These are phyloP conservation scores for Thyatira batis DNA, from an alignment of 2,888 invertebrate genomes.

Conservation along the genomic window DNA sequence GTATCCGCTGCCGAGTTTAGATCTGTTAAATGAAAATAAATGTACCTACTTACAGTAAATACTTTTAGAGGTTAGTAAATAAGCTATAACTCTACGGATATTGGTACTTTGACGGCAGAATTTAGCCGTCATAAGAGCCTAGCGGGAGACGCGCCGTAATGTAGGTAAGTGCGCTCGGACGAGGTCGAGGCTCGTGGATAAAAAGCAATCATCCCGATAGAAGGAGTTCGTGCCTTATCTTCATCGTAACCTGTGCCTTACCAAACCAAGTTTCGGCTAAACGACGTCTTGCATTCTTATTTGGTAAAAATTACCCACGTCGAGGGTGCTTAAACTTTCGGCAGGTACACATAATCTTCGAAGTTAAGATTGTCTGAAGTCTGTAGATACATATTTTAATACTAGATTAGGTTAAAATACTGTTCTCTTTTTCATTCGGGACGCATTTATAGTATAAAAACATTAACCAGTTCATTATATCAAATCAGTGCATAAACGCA, in stretches of 20 bases:
- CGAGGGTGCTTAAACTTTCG: constrained; percentile 2
- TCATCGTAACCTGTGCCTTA: constrained; percentile 38
- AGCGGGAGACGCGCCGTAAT: constrained; percentile 23
- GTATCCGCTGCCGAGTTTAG: too few species aligned
- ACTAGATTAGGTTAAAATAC: too few species aligned
- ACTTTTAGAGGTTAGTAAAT: background rate
- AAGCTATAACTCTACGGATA: background rate
- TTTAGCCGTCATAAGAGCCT: constrained; percentile 29
- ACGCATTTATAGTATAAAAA: too few species aligned
- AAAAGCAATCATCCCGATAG: constrained; percentile 52
- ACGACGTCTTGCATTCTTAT: constrained; percentile 42
- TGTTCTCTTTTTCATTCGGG: background rate
- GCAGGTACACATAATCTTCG: background rate
- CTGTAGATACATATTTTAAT: too few species aligned
- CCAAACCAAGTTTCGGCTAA: constrained; percentile 33
- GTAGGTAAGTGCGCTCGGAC: constrained; percentile 31
- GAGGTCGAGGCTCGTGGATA: constrained; percentile 36
- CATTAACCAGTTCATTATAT: too few species aligned
- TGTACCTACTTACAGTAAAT: too few species aligned
- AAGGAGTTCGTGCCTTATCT: constrained; percentile 64
- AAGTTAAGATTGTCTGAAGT: background rate
- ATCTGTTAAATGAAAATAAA: too few species aligned
- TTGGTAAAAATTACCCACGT: constrained; percentile 20
- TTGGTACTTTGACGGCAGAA: background rate
- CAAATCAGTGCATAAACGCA: background rate